Evolutionary conservation across 1,140 invertebrate species (phyloP), one percentile per base, ranked within the genome.

Genomic region (Sarcophaga peregrina): DNA sequence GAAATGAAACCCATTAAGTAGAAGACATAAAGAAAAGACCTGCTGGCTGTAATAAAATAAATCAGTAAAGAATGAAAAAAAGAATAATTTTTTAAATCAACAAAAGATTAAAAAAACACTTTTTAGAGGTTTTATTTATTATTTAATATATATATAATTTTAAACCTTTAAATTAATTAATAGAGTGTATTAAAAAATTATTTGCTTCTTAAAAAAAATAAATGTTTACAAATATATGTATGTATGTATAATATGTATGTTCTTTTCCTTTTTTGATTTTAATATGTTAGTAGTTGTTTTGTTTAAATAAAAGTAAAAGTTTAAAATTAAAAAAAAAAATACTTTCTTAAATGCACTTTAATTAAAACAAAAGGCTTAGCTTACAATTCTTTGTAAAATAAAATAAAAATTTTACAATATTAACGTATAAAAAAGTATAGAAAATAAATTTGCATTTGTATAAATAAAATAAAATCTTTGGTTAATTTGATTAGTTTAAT

Each of bases 391-490:
- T 37, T 37, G 25, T 37, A 37, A n/a, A n/a, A 37, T 37, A 2
- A 37, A 37, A 37, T 37, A 37, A 37, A 37, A 37, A 2, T 37
- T 37, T 37, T 2, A 2, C 1, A 37, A 37, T 37, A 37, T 37
- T 37, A 62, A 62, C 17, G 17, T 17, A n/a, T 62, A 62, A 68
- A 68, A 68, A 68, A 9, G n/a, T 68, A 68, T 68, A 68, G 62
- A 68, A 68, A 68, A 68, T 37, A 20, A 20, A 25, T 68, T 58
- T 58, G 52, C n/a, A 17, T 68, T n/a, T n/a, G n/a, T n/a, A n/a
- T n/a, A n/a, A n/a, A 25, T 68, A 58, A 81, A 80, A 80, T n/a
- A 80, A 74, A 81, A 81, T 78, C 75, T 78, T 78, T 78, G 75
- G 75, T 78, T 78, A 78, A 78, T 78, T 78, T 78, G 75, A 52